Evolutionary conservation across 2,888 invertebrate genomes (phyloP).

Genomic region (Andrena hattorfiana): DNA sequence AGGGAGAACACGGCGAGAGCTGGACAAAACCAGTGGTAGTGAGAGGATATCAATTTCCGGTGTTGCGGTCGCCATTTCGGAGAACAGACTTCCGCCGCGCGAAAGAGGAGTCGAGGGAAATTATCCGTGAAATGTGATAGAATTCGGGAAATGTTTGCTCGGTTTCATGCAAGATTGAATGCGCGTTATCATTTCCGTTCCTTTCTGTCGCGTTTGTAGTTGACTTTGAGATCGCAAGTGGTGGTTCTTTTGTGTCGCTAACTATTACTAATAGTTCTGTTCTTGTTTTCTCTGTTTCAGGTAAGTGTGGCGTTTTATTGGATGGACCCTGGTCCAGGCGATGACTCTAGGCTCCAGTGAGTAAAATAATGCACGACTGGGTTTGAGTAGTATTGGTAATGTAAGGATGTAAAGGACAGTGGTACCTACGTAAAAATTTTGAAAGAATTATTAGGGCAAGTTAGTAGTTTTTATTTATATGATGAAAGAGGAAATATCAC

Average conservation of each 20-base stretch:
- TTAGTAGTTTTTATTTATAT: too few species aligned
- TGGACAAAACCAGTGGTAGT: not conserved
- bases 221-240: too few species aligned
- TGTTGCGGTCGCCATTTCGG: not conserved
- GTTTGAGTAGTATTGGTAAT: too few species aligned
- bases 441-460: too few species aligned
- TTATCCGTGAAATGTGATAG: conserved; percentile 48
- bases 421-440: too few species aligned
- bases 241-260: not conserved
- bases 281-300: conserved; percentile 36
- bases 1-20: not conserved
- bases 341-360: not conserved
- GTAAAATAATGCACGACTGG: conserved; percentile 12
- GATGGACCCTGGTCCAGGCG: too few species aligned
- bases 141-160: conserved; percentile 27
- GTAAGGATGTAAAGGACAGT: not conserved
- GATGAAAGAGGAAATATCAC: too few species aligned
- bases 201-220: not conserved
- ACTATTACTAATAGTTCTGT: not conserved
- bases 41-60: conserved; percentile 52
- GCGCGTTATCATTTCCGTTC: not conserved
- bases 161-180: conserved; percentile 40
- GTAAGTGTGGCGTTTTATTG: conserved; percentile 32
- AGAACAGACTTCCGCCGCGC: conserved; percentile 24
- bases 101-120: conserved; percentile 26